Conservation (phyloP, 2,113 vertebrate genomes). For the Cyprinodon brontotheroides region DNA sequence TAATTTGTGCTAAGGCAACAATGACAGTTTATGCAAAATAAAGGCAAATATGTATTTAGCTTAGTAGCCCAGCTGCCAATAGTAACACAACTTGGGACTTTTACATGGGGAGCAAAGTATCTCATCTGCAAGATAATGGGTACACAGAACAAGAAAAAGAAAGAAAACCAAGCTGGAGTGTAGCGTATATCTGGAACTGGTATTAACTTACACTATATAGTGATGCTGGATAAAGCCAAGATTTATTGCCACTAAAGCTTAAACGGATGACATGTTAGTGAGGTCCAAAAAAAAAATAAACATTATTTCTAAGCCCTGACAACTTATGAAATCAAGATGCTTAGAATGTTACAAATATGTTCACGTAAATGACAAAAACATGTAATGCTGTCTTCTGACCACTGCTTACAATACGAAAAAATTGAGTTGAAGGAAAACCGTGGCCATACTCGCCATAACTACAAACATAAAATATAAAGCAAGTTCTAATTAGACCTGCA, state of each 20-base stretch:
- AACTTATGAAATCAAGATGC: constrained; percentile 11
- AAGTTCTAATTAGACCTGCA: constrained; percentile 20
- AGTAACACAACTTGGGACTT: constrained; percentile 17
- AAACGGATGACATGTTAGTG: not conserved
- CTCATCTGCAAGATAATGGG: constrained; percentile 6
- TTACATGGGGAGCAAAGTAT: constrained; percentile 13
- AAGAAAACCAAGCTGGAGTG: constrained; percentile 36
- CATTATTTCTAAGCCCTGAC: not conserved
- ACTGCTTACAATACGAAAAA: not conserved
- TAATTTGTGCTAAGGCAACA: constrained; percentile 60
- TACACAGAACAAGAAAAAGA: constrained; percentile 13
- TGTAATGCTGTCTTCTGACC: constrained; percentile 1
- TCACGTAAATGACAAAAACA: constrained; percentile 17
- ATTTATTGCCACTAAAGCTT: constrained; percentile 1
- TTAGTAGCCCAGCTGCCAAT: constrained; percentile 53
- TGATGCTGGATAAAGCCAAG: not conserved
- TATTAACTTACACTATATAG: not conserved
- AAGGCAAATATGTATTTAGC: constrained; percentile 24
- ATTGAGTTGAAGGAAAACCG: constrained; percentile 11
- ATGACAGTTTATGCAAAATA: constrained; percentile 43
- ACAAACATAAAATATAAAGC: not conserved
- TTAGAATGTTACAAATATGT: constrained; percentile 23
- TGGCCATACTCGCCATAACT: constrained; percentile 20
- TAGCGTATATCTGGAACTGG: constrained; percentile 6
- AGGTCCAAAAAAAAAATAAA: not conserved